Base-by-base conservation (phyloP, 2,888 invertebrate genomes). In the Craniophora ligustri region DNA sequence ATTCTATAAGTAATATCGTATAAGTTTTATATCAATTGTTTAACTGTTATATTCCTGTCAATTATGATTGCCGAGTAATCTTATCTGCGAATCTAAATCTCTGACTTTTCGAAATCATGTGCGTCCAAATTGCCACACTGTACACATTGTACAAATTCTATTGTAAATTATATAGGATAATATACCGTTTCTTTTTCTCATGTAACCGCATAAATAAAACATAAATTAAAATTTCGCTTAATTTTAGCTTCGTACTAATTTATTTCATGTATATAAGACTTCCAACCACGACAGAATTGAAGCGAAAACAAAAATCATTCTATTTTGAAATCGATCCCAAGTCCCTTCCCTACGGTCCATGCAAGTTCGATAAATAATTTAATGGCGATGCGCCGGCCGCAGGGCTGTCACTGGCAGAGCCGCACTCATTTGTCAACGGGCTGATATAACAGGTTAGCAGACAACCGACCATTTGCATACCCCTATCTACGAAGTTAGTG, bases 351-450 rank as follows among this genome's bases (percentile, higher is more conserved):
- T 57, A 19, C 34, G 34, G 15, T 39, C 23, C 30, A 19, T 68
- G 57, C 66, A 60, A 74, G 60, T 72, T 73, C 72, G 64, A 79
- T 79, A 80, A 76, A 79, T 80, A 82, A 81, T 78, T 75, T 78
- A 81, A 75, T 60, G 67, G 62, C 60, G 66, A 63, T 70, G 71
- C 63, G 64, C 63, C 57, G 65, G 67, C 67, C 72, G 66, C 73
- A 67, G 58, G 46, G 62, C 78, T 83, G 86, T 83, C 85, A 80
- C 64, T 46, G 55, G 40, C 85, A 84, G 79, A 59, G 66, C 73
- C 73, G 50, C 72, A 65, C 74, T 85, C 85, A 85, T 87, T 86
- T 85, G 85, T 87, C 86, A 86, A 81, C 79, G 69, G 66, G 56
- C 72, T 70, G 76, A 73, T 69, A 65, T 78, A 79, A 75, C 83